phyloP scores from a whole-genome alignment of 2,888 invertebrate species.

The Nephrotoma flavescens region DNA sequence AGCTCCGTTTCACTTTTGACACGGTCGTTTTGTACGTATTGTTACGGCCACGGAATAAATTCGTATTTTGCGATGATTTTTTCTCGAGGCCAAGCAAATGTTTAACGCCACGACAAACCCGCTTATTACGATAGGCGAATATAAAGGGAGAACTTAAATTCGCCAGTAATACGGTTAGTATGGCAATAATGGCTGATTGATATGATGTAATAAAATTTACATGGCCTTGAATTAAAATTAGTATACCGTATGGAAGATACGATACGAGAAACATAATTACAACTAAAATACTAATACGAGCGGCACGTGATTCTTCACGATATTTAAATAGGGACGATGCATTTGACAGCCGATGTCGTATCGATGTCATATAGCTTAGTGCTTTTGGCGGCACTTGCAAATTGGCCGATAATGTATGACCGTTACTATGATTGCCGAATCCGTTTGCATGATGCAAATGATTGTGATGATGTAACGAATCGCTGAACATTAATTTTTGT shows the following conservation, averaged over 20 bases:
- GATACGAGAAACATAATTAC: constrained; percentile 33
- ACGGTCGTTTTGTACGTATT: not conserved
- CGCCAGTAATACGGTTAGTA: constrained; percentile 29
- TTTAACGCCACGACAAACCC: constrained; percentile 31
- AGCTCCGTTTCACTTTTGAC: constrained; percentile 24
- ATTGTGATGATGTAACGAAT: constrained; percentile 9
- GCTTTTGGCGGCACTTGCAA: constrained; percentile 31
- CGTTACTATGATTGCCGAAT: not conserved
- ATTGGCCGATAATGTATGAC: constrained; percentile 16
- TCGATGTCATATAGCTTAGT: constrained; percentile 44
- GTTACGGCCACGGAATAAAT: not conserved
- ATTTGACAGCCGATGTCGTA: constrained; percentile 68
- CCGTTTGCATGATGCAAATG: constrained; percentile 11
- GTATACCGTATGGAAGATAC: constrained; percentile 29
- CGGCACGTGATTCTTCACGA: constrained; percentile 78
- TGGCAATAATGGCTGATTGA: constrained; percentile 16
- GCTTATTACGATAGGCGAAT: constrained; percentile 32
- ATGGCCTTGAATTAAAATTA: constrained; percentile 29
- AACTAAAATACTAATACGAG: constrained; percentile 56
- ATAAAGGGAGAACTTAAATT: constrained; percentile 32
- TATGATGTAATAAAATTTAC: constrained; percentile 11
- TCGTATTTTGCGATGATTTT: constrained; percentile 17
- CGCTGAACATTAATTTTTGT: constrained; percentile 18
- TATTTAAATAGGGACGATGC: constrained; percentile 72
- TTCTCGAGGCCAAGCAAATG: constrained; percentile 27